phyloP scores from a whole-genome alignment of 2,797 vertebrate species.

The Onychomys leucogaster region DNA sequence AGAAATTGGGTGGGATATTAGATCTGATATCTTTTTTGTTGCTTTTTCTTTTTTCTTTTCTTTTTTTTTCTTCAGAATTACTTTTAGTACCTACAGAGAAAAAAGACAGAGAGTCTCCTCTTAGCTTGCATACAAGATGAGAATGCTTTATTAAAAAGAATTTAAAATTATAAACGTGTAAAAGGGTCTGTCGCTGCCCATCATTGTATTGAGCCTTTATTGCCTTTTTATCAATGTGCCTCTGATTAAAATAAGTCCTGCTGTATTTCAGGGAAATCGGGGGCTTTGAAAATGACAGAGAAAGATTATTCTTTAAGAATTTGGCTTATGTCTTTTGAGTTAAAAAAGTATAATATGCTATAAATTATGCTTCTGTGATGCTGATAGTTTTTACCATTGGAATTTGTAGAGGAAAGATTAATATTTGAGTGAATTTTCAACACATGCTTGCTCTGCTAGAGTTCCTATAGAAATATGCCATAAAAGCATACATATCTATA shows the following conservation, averaged over 20 bases:
- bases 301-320: constrained; percentile 39
- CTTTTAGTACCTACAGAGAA: constrained; percentile 60
- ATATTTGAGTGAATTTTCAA: constrained; percentile 47
- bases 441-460: background rate
- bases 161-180: constrained; percentile 43
- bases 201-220: background rate
- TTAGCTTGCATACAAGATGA: background rate
- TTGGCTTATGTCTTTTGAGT: background rate
- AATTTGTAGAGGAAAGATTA: constrained; percentile 42
- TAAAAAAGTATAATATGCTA: background rate
- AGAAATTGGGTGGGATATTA: constrained; percentile 77
- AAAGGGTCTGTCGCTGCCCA: background rate
- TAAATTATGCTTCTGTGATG: background rate
- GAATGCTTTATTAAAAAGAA: constrained; percentile 57
- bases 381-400: background rate
- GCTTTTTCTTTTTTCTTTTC: background rate
- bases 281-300: constrained; percentile 24
- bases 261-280: background rate
- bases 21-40: constrained; percentile 63
- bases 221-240: background rate
- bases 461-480: background rate
- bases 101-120: constrained; percentile 18
- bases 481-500: constrained; percentile 28
- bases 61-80: constrained; percentile 61
- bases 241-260: constrained; percentile 36